Evolutionary conservation across 2,113 vertebrate species (phyloP).

Genomic region (Galbula dea): DNA sequence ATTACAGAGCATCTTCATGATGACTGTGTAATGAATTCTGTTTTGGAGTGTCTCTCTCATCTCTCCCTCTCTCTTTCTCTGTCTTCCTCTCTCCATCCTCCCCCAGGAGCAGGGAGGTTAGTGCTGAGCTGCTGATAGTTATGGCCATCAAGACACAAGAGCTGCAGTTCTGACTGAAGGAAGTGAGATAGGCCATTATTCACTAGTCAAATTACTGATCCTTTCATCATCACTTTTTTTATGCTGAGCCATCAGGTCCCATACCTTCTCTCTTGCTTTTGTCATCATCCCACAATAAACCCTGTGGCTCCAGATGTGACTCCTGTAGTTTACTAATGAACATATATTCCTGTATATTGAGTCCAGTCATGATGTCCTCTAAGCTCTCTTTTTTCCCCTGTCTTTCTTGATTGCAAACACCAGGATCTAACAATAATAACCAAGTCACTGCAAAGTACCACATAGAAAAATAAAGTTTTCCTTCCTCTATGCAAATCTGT

Average conservation of each 20-base stretch:
- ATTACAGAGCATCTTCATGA: neutral
- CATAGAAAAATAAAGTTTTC: neutral
- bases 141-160: neutral
- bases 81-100: neutral
- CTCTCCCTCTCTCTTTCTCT: neutral
- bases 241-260: neutral
- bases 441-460: neutral
- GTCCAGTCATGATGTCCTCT: neutral
- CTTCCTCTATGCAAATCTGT: constrained; percentile 31
- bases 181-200: neutral
- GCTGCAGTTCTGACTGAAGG: neutral
- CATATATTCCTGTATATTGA: neutral
- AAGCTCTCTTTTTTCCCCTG: neutral
- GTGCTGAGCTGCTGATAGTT: neutral
- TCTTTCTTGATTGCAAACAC: neutral
- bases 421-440: neutral
- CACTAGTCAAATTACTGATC: neutral
- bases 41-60: neutral
- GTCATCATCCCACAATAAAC: neutral
- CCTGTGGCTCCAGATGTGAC: rapidly evolving
- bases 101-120: neutral
- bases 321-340: neutral
- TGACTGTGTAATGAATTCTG: neutral
- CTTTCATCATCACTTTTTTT: neutral
- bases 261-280: neutral